Conservation (phyloP, 2,797 vertebrate species). For the Pogonophryne albipinna region DNA sequence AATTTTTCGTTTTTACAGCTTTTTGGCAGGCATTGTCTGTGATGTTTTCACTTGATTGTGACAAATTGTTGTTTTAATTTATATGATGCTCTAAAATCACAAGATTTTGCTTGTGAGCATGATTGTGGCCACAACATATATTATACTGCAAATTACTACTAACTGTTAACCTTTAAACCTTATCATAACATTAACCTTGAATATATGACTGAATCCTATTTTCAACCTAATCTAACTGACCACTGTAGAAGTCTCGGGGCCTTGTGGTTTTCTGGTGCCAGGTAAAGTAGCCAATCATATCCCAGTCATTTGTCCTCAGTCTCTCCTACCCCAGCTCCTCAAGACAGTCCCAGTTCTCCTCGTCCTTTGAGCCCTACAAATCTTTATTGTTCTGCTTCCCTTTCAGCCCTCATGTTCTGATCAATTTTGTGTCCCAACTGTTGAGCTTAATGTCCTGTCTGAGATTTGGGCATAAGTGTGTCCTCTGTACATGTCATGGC, state of each 20-base stretch:
- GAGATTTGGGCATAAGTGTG: constrained; percentile 12
- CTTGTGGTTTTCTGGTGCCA: constrained; percentile 94
- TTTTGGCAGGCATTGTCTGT: background rate
- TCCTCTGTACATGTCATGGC: constrained; percentile 46
- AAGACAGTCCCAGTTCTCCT: constrained; percentile 53
- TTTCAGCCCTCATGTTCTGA: constrained; percentile 61
- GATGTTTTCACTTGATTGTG: constrained; percentile 13
- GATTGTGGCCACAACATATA: constrained; percentile 30
- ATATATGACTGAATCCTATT: constrained; percentile 80
- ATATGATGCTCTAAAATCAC: constrained; percentile 3
- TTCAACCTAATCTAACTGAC: constrained; percentile 86
- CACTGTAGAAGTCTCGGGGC: constrained; percentile 91
- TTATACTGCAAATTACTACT: constrained; percentile 35
- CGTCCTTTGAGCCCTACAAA: constrained; percentile 39
- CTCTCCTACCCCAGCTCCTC: constrained; percentile 40
- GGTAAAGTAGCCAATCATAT: constrained; percentile 88
- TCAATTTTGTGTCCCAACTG: constrained; percentile 31
- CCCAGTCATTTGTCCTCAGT: constrained; percentile 57
- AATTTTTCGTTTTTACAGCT: background rate
- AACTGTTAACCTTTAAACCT: constrained; percentile 54
- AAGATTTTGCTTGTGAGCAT: constrained; percentile 18
- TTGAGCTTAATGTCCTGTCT: constrained; percentile 37
- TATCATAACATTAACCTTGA: constrained; percentile 50
- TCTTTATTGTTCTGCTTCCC: constrained; percentile 44
- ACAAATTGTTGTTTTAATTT: constrained; percentile 3